Evolutionary conservation across 2,797 vertebrate genomes (phyloP).

Genomic region (Chaenodraco wilsoni): DNA sequence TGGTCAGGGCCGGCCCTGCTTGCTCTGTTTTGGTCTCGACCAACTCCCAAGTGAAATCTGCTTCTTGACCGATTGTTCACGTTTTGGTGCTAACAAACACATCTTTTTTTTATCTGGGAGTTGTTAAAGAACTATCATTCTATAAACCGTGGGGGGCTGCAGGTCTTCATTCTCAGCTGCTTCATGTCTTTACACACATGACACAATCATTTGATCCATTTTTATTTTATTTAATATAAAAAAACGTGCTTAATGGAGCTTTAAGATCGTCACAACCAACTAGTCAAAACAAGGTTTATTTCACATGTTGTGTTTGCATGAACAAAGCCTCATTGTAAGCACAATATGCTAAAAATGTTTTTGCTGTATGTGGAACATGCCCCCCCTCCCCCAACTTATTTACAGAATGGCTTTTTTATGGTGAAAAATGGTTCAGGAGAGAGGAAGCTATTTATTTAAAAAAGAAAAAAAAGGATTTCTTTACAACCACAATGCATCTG

Average conservation of each 20-base stretch:
- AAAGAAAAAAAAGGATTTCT: conserved; percentile 67
- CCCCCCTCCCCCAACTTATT: conserved; percentile 33
- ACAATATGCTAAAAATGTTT: conserved; percentile 49
- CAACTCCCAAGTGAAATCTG: background rate
- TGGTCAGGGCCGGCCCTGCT: background rate
- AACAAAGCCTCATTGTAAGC: conserved; percentile 27
- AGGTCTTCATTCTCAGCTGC: conserved; percentile 7
- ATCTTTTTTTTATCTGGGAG: background rate
- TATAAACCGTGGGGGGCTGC: background rate
- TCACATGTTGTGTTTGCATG: conserved; percentile 12
- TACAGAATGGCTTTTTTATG: conserved; percentile 62
- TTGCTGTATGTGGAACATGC: conserved; percentile 46
- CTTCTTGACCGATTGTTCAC: background rate
- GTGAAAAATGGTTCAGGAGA: conserved; percentile 53
- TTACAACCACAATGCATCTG: conserved; percentile 86
- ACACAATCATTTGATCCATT: no score
- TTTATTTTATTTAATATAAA: background rate
- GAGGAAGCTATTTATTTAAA: conserved; percentile 80
- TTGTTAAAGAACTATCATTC: background rate
- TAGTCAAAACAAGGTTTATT: conserved; percentile 10
- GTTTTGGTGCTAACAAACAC: background rate
- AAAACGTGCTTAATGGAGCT: conserved; percentile 35
- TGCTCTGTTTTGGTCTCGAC: conserved; percentile 5
- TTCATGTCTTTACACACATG: background rate
- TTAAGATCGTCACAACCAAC: background rate